Evolutionary conservation across 2,113 vertebrate species (phyloP).

Genomic region (Labeo rohita): DNA sequence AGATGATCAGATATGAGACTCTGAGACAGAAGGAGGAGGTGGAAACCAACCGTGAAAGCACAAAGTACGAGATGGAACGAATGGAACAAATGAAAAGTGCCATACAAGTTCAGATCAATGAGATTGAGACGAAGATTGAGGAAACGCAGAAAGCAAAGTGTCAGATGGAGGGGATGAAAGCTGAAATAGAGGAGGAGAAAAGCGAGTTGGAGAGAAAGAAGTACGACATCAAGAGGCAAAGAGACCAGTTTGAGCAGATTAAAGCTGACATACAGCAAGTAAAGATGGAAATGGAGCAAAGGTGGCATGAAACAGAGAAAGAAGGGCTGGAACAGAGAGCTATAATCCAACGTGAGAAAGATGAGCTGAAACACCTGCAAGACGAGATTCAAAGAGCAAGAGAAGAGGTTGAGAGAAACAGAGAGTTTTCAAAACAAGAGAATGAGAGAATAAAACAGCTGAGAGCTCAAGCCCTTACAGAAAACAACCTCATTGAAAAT

Average conservation of each 20-base stretch:
- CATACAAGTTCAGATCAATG: constrained; percentile 56
- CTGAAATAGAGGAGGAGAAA: constrained; percentile 55
- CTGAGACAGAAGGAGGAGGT: constrained; percentile 45
- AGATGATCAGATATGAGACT: constrained; percentile 46
- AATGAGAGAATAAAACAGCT: constrained; percentile 47
- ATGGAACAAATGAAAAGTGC: constrained; percentile 53
- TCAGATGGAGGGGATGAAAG: constrained; percentile 53
- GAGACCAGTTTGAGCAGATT: constrained; percentile 60
- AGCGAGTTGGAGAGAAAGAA: constrained; percentile 59
- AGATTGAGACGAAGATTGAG: constrained; percentile 56
- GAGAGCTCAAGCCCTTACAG: constrained; percentile 39
- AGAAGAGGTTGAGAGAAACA: constrained; percentile 45
- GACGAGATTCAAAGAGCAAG: constrained; percentile 47
- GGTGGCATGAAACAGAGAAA: constrained; percentile 47
- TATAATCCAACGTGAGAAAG: constrained; percentile 49
- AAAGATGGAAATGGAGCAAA: constrained; percentile 59
- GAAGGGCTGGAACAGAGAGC: constrained; percentile 51
- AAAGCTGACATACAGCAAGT: constrained; percentile 58
- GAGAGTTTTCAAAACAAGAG: constrained; percentile 36
- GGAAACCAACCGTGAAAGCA: constrained; percentile 39
- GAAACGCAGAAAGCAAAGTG: constrained; percentile 58
- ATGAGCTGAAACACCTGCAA: constrained; percentile 41
- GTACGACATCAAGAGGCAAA: constrained; percentile 54
- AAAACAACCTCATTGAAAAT: constrained; percentile 49
- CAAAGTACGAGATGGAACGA: constrained; percentile 40